Base-by-base conservation (phyloP, 2,797 vertebrate species). In the Notamacropus eugenii region DNA sequence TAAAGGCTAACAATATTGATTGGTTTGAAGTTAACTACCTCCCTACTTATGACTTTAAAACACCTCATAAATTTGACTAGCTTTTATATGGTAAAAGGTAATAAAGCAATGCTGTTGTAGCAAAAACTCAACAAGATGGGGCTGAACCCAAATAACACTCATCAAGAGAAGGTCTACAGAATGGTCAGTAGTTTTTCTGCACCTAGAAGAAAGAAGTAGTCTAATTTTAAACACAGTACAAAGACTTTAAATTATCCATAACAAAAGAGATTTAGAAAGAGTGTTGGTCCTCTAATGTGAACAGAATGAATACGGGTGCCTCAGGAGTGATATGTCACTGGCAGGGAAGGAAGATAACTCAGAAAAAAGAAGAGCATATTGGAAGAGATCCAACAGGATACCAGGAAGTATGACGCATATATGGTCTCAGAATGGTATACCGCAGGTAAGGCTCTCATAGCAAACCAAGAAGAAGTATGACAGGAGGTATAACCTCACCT, bases 1-100 rank as follows among this genome's bases (percentile, higher is more conserved):
- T 6, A 74, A 96, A 95, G 94, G 10, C 95, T 56, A 14, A 13
- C 0, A 91, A 52, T 46, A 27, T 92, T 93, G 96, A 91, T 95
- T 93, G 90, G 55, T 92, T 92, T 19, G 12, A 2, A 96, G 29
- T 62, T 52, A 74, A 82, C 74, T 96, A 9, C 1, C 59, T 97
- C 46, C 52, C 24, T 91, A 16, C 9, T 91, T n/a, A 96, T 92
- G 52, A 94, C 13, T 94, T 87, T 93, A 52, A 92, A 96, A 82
- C 58, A 90, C 1, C 57, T 19, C 29, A 92, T 29, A 52, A 6
- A 96, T 55, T 90, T 92, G 54, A 90, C 67, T 90, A 92, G 0
- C 11, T 90, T 82, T 29, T 74, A 92, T 54, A 92, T 0, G 91
- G 2, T 13, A 95, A 92, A 97, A 54, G 3, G 0, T 46, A 95